A percentile compares a stretch with the other conserved stretches of the same genome.
Evolutionary conservation across 2,113 vertebrate species (phyloP).

Genomic region (Circaetus gallicus): DNA sequence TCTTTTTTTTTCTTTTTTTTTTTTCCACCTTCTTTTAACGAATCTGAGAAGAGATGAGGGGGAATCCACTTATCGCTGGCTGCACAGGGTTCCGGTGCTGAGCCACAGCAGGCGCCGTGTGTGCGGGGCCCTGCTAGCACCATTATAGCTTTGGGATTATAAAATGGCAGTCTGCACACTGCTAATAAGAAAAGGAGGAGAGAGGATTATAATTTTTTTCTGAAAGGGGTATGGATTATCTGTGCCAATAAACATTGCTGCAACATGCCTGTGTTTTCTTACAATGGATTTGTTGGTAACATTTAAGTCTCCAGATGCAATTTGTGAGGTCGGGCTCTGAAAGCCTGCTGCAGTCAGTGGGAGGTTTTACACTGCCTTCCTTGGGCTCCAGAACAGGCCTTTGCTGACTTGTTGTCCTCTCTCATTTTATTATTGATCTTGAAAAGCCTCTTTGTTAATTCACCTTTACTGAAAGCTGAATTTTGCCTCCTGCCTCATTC

Average conservation of each 20-base stretch:
- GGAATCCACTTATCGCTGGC: not conserved
- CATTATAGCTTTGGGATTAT: not conserved
- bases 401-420: not conserved
- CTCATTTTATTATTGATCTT: not conserved
- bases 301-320: not conserved
- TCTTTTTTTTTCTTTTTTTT: not conserved
- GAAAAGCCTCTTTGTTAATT: not conserved
- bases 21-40: not conserved
- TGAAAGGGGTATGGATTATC: not conserved
- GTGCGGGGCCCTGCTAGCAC: not conserved
- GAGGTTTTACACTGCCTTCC: not conserved
- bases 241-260: not conserved
- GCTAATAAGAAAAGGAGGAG: not conserved
- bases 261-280: not conserved
- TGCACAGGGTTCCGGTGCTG: not conserved
- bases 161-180: not conserved
- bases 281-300: not conserved
- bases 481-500: not conserved
- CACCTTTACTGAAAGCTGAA: not conserved
- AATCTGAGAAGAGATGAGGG: not conserved
- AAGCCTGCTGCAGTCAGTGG: not conserved
- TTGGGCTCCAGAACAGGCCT: not conserved
- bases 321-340: not conserved
- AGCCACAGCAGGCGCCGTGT: fast-evolving
- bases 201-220: not conserved